Conservation (phyloP, 2,797 vertebrate genomes). For the Aratinga solstitialis region DNA sequence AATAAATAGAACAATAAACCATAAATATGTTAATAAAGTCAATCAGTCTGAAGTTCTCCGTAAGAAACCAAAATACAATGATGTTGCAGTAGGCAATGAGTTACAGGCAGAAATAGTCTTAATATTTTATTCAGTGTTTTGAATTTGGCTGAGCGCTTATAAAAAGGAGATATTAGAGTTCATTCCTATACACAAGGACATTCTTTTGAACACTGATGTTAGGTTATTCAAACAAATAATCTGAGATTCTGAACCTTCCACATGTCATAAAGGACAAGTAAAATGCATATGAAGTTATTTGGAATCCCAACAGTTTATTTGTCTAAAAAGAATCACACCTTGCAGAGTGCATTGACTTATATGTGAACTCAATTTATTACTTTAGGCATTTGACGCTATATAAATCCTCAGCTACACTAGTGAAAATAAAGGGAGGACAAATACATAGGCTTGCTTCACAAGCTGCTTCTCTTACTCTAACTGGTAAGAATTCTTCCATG, state of each 20-base stretch:
- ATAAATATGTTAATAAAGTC: not conserved
- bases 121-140: not conserved
- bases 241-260: not conserved
- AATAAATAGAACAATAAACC: not conserved
- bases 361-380: not conserved
- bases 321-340: not conserved
- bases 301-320: not conserved
- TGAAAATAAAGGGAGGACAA: not conserved
- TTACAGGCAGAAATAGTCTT: not conserved
- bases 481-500: not conserved
- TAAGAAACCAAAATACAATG: not conserved
- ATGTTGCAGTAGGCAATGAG: not conserved
- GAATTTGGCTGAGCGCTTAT: not conserved
- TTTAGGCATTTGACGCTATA: not conserved
- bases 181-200: not conserved
- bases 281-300: not conserved
- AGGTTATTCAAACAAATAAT: not conserved
- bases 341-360: not conserved
- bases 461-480: not conserved
- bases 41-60: not conserved
- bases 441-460: not conserved
- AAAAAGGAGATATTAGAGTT: not conserved
- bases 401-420: not conserved
- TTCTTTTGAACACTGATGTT: not conserved
- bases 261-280: not conserved